Evolutionary conservation across 2,888 invertebrate genomes (phyloP), one percentile per base, ranked within the genome.

Genomic region (Melinaea menophilus): DNA sequence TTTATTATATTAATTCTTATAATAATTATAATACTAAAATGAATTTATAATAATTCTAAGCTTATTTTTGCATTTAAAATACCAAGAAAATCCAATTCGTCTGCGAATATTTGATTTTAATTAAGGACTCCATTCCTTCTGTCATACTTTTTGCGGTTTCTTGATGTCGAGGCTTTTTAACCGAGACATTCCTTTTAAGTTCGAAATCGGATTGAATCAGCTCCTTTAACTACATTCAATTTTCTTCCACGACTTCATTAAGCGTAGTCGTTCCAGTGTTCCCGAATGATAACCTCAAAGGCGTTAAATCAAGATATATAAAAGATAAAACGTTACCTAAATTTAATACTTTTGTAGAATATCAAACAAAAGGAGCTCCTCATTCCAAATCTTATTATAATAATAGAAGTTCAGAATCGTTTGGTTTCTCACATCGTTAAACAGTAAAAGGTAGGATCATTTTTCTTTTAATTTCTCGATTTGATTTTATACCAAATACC

Each of bases 241-340:
- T 88, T 86, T 86, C 88, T 85, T 88, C 86, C 85, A 86, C 83
- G 89, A 88, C 85, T 88, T 89, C 87, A 88, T 89, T 88, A 88
- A 84, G 84, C 84, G 82, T 78, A 81, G 80, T 85, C 82, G 85
- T 88, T 85, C 84, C 86, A 85, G 84, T 86, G 84, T 86, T 86
- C 86, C 85, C 82, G 84, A 80, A 86, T 87, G 86, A 89, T 86
- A 87, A 88, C 85, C 87, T 85, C 84, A 82, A 85, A 84, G 82
- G 81, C 87, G 85, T 87, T 87, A 88, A 89, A 88, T 88, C 88
- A 86, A 86, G 87, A 88, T 87, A 84, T 80, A 77, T 77, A 79
- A 77, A 82, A 41, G 22, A 51, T 51, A 9, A 41, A 41, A 41
- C 11, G 41, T 41, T 9, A 41, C 41, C 11, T 9, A 9, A 9